Evolutionary conservation across 2,113 vertebrate species (phyloP), one percentile per base, ranked within the genome.

Genomic region (Leucopsar rothschildi): DNA sequence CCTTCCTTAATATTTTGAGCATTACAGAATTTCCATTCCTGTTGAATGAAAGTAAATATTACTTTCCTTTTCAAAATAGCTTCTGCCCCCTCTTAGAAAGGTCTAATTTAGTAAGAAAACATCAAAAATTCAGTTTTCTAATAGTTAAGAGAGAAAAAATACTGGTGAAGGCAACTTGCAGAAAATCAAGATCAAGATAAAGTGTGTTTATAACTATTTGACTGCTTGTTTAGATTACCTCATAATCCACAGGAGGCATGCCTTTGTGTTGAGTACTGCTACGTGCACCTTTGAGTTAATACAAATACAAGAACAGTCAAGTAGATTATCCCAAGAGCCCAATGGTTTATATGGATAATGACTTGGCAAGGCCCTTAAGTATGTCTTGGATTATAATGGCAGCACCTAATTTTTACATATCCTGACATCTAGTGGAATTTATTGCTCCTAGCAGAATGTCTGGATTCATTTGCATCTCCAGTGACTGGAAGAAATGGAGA

Each of bases 341-440:
- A 64, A 5, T 0, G 1, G 15, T 84, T 93, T 82, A 82, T 28
- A 44, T 8, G 37, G 70, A 68, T 23, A 82, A 59, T 2, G 12
- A 76, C 56, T 82, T 94, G 84, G 82, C 78, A 95, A 94, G 37
- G 57, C 31, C 31, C 19, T 60, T 44, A 68, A 68, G 9, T 50
- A 13, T 40, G 23, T 49, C 18, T n/a, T 91, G 64, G 45, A 85
- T 80, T 85, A 53, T 23, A 78, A 71, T 9, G 8, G 61, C 70
- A 85, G 45, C 0, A 0, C 61, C 50, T 80, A 82, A 71, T 64
- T 91, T 81, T 91, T 90, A 92, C 61, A 52, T 90, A 87, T 20
- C 49, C 87, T 95, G 96, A 93, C 95, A 94, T 66, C 90, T 93
- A 93, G 92, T 45, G 90, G 92, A 80, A 82, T 69, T 79, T 76